Evolutionary conservation across 2,113 vertebrate genomes (phyloP).

Genomic region (Cervus canadensis): DNA sequence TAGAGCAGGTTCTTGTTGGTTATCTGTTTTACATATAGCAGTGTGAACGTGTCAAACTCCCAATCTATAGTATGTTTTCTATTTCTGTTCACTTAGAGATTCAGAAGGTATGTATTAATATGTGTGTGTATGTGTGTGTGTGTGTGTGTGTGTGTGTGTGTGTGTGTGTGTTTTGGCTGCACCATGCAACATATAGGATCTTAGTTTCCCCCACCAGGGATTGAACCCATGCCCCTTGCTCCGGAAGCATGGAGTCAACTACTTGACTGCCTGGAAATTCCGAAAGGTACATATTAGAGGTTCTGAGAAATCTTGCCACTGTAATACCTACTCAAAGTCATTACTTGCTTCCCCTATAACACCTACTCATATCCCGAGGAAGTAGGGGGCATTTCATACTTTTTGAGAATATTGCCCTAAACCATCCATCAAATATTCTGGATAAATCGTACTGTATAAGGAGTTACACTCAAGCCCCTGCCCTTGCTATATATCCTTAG

Average conservation of each 20-base stretch:
- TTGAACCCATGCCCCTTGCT: neutral
- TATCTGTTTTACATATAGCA: too few relatives aligned
- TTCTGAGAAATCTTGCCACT: neutral
- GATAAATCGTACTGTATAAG: neutral
- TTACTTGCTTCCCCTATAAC: neutral
- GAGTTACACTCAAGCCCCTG: neutral
- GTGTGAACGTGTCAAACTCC: too few relatives aligned
- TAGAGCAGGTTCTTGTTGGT: too few relatives aligned
- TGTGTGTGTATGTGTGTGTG: neutral
- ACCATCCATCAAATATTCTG: neutral
- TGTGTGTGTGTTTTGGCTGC: neutral
- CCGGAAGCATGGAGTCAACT: neutral
- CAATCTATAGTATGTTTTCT: too few relatives aligned
- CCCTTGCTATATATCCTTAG: neutral
- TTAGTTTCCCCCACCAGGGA: neutral
- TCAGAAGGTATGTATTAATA: neutral
- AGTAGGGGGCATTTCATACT: neutral
- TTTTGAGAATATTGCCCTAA: neutral
- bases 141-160: neutral
- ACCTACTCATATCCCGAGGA: neutral
- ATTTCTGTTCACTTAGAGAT: neutral
- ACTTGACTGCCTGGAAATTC: neutral
- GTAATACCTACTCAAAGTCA: neutral
- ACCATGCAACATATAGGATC: neutral
- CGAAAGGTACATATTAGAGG: neutral